A percentile compares a stretch with the other conserved stretches of the same genome.
phyloP scores from a whole-genome alignment of 2,797 vertebrate genomes.

The Spinus pinus region DNA sequence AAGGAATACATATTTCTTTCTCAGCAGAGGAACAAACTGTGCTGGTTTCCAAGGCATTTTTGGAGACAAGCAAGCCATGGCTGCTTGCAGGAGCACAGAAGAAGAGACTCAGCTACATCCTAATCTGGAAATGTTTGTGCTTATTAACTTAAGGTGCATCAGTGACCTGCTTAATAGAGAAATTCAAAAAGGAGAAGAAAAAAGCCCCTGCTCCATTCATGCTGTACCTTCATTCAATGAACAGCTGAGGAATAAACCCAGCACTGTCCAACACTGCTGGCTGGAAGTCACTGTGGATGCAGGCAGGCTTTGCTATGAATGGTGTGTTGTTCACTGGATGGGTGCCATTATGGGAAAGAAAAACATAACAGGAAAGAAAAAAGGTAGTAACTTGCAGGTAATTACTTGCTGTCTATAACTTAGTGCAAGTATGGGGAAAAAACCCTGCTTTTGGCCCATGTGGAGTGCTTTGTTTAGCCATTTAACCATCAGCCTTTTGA shows the following conservation, averaged over 20 bases:
- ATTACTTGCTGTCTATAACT: slow-evolving; percentile 24
- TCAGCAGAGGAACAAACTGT: neutral
- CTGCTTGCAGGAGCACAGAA: neutral
- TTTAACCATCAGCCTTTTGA: slow-evolving; percentile 33
- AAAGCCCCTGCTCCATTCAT: neutral
- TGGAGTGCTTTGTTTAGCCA: slow-evolving; percentile 32
- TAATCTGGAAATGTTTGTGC: neutral
- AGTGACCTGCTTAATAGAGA: neutral
- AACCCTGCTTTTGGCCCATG: neutral
- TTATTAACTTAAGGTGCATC: neutral
- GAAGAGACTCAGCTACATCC: neutral
- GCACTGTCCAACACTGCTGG: rapidly evolving
- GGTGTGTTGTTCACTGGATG: neutral
- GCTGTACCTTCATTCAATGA: neutral
- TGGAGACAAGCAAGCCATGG: neutral
- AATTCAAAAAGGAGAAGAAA: neutral
- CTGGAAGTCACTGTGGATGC: neutral
- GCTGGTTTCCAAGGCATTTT: slow-evolving; percentile 22
- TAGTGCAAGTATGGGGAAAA: neutral
- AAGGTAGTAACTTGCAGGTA: neutral
- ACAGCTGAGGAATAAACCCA: neutral
- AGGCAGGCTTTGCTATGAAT: neutral
- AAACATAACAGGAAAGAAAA: neutral
- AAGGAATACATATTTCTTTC: slow-evolving; percentile 15
- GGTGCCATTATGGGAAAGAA: neutral